phyloP scores from a whole-genome alignment of 2,888 invertebrate genomes.

The Agonum fuliginosum region DNA sequence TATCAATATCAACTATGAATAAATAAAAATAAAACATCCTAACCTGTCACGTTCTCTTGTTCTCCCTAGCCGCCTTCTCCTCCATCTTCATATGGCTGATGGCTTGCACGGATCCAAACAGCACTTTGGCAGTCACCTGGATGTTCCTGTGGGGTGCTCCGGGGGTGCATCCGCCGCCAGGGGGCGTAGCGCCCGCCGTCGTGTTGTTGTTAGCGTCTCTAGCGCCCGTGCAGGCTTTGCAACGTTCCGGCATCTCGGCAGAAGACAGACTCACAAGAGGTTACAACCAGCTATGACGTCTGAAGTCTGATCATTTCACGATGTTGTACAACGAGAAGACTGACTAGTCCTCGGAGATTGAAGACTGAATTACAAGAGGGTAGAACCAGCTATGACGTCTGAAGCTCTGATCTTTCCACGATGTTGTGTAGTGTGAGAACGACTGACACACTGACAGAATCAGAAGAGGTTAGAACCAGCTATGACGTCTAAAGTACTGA shows the following conservation, averaged over 20 bases:
- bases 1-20: too few species aligned
- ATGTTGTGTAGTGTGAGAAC: too few species aligned
- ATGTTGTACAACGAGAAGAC: background rate
- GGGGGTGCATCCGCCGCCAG: slow-evolving; percentile 62
- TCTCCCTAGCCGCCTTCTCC: slow-evolving; percentile 80
- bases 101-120: slow-evolving; percentile 83
- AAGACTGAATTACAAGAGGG: too few species aligned
- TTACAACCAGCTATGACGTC: slow-evolving; percentile 7
- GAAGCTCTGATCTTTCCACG: too few species aligned
- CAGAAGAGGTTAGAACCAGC: too few species aligned
- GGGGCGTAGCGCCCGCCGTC: slow-evolving; percentile 60
- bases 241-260: slow-evolving; percentile 79
- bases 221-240: slow-evolving; percentile 74
- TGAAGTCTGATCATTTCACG: background rate
- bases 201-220: slow-evolving; percentile 79
- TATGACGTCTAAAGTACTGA: too few species aligned
- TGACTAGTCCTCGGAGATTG: too few species aligned
- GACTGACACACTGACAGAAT: too few species aligned
- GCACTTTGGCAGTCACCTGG: slow-evolving; percentile 84
- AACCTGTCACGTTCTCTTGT: slow-evolving; percentile 74
- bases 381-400: background rate
- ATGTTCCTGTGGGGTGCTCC: slow-evolving; percentile 66
- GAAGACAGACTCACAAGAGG: slow-evolving; percentile 51
- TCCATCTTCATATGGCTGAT: slow-evolving; percentile 84
- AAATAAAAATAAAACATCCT: slow-evolving; percentile 7